Percentiles rank a stretch among this genome's conserved stretches.
Conservation (phyloP, 92 coral and sea anemone species). For the Pocillopora meandrina region DNA sequence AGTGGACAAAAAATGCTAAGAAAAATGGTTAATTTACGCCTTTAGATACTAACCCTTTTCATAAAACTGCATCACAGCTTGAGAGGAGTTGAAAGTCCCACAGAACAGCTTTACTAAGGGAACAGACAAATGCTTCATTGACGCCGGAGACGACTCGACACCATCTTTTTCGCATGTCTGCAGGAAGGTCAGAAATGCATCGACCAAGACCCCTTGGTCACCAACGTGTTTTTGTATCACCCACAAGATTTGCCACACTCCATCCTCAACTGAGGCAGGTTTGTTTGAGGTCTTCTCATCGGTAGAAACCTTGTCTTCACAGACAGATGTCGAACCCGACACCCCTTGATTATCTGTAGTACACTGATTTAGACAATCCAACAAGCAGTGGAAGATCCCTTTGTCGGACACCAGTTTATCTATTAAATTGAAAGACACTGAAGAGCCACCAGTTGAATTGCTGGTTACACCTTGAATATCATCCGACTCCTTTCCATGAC, state of each 20-base stretch:
- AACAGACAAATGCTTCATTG: conserved; percentile 66
- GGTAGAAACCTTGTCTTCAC: conserved; percentile 7
- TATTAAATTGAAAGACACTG: conserved; percentile 14
- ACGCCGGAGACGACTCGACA: background rate
- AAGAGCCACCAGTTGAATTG: background rate
- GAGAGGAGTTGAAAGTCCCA: conserved; percentile 63
- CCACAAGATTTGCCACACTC: conserved; percentile 79
- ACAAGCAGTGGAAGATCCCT: conserved; percentile 43
- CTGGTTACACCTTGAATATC: background rate
- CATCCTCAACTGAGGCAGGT: conserved; percentile 88
- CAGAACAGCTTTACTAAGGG: conserved; percentile 86
- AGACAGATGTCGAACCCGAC: conserved; percentile 23
- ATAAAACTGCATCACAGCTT: conserved; percentile 66
- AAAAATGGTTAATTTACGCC: background rate
- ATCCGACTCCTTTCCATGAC: background rate
- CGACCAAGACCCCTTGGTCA: conserved; percentile 55
- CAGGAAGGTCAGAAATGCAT: conserved; percentile 43
- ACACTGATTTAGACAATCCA: conserved; percentile 80
- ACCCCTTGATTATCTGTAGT: conserved; percentile 59
- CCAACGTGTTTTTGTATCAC: conserved; percentile 61
- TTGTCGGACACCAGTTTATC: conserved; percentile 21
- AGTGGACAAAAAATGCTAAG: background rate
- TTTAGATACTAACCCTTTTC: conserved; percentile 60
- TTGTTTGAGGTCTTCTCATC: conserved; percentile 53
- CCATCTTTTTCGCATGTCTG: conserved; percentile 1